phyloP scores from a whole-genome alignment of 2,888 invertebrate species.

The Rapana venosa region DNA sequence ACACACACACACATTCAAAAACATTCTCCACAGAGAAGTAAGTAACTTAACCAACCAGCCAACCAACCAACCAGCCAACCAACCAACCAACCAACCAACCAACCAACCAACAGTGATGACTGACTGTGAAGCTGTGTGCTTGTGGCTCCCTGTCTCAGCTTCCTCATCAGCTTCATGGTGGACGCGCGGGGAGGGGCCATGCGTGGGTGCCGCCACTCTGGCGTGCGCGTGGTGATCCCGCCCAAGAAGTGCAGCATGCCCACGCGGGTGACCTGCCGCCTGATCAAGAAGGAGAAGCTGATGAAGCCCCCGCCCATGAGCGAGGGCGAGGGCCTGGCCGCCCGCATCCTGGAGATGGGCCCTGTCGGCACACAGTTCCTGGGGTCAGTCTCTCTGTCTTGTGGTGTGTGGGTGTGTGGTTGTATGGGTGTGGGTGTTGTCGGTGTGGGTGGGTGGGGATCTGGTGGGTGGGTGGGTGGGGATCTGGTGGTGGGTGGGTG shows the following conservation, averaged over 20 bases:
- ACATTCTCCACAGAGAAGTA: too few species aligned
- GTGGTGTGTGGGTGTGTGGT: too few species aligned
- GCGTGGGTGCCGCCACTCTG: slow-evolving; percentile 98
- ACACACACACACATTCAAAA: too few species aligned
- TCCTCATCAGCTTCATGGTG: slow-evolving; percentile 99
- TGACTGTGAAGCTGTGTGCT: not conserved
- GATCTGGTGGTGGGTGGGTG: not conserved
- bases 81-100: too few species aligned
- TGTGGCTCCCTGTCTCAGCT: slow-evolving; percentile 82
- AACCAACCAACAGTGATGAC: too few species aligned
- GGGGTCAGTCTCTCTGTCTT: slow-evolving; percentile 83
- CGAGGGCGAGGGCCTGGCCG: slow-evolving; percentile 98
- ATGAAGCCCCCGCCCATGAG: slow-evolving; percentile 98
- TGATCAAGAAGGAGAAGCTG: slow-evolving; percentile 87
- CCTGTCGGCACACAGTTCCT: slow-evolving; percentile 98
- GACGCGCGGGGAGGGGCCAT: slow-evolving; percentile 99
- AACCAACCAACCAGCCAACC: too few species aligned
- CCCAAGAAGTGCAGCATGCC: slow-evolving; percentile 97
- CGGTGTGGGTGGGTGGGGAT: not conserved
- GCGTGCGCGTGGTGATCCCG: slow-evolving; percentile 98
- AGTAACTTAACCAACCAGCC: too few species aligned
- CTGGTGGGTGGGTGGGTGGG: not conserved
- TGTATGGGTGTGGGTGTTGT: not conserved
- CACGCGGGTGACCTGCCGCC: slow-evolving; percentile 97
- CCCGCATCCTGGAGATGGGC: slow-evolving; percentile 96